A percentile compares a stretch with the other conserved stretches of the same genome.
These are phyloP conservation scores for Sapajus apella DNA, from an alignment of 2,113 vertebrate genomes.

Conservation along the genomic window DNA sequence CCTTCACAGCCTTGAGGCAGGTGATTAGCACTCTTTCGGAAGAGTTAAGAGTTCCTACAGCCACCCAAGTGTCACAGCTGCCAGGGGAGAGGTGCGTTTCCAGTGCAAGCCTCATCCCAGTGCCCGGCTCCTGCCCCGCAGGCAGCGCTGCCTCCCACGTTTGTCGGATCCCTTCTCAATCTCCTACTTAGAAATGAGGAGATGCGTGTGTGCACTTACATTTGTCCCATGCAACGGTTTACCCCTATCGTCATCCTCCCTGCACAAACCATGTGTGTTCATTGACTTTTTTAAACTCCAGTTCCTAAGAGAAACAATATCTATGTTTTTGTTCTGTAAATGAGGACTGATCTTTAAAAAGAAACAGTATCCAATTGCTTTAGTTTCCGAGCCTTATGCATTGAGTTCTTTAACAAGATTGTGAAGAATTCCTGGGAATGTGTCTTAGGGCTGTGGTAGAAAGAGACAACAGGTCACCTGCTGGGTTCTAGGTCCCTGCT, in stretches of 20 bases:
- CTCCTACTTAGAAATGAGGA: background rate
- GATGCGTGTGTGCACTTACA: background rate
- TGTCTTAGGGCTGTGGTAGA: background rate
- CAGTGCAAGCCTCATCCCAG: background rate
- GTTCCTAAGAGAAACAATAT: background rate
- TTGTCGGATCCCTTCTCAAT: background rate
- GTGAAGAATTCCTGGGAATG: background rate
- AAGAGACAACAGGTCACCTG: background rate
- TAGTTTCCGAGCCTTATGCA: background rate
- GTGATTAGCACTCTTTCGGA: background rate
- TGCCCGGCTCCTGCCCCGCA: background rate
- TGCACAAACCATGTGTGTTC: background rate
- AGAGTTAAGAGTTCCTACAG: background rate
- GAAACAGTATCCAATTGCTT: background rate
- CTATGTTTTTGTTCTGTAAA: too few species aligned
- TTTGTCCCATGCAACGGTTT: background rate
- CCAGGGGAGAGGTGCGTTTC: background rate
- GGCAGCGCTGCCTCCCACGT: background rate
- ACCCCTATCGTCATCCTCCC: background rate
- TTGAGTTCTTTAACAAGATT: background rate
- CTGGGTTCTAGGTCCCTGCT: background rate
- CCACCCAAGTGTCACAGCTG: background rate
- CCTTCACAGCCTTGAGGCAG: background rate
- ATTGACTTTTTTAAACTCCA: background rate
- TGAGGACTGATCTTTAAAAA: background rate